Percentiles rank a stretch among this genome's conserved stretches.
These are phyloP conservation scores for Megamerina dolium DNA, from an alignment of 2,888 invertebrate genomes.

Conservation along the genomic window DNA sequence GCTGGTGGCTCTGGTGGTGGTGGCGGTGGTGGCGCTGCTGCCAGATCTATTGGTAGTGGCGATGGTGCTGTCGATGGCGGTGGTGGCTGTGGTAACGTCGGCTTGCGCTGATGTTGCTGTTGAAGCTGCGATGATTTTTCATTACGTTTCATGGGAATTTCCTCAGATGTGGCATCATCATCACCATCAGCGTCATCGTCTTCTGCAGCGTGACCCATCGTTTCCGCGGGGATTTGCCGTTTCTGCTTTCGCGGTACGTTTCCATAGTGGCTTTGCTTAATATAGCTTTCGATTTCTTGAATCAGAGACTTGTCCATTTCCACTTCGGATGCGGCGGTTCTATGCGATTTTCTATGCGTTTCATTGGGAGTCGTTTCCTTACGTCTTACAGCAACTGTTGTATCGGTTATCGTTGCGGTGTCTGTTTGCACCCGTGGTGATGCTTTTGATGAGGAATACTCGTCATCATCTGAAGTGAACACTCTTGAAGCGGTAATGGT, in stretches of 20 bases:
- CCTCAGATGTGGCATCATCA: constrained; percentile 23
- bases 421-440: constrained; percentile 14
- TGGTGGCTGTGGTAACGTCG: constrained; percentile 29
- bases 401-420: too few relatives aligned
- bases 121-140: constrained; percentile 2
- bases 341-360: constrained; percentile 32
- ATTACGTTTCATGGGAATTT: constrained; percentile 1
- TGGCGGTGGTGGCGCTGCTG: constrained; percentile 21
- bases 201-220: constrained; percentile 2
- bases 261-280: constrained; percentile 46
- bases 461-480: constrained; percentile 44
- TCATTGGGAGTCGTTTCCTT: constrained; percentile 33
- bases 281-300: constrained; percentile 19
- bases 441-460: too few relatives aligned
- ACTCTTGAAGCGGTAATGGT: constrained; percentile 24
- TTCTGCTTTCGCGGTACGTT: constrained; percentile 38
- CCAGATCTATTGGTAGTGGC: too few relatives aligned
- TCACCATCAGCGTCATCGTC: constrained; percentile 1
- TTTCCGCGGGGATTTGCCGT: constrained; percentile 31
- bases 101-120: constrained; percentile 25
- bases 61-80: constrained; percentile 25
- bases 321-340: constrained; percentile 45
- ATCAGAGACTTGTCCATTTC: constrained; percentile 23
- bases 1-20: constrained; percentile 1
- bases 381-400: constrained; percentile 35